Evolutionary conservation across 2,113 vertebrate species (phyloP), one percentile per base, ranked within the genome.

Genomic region (Chionodraco myersi): DNA sequence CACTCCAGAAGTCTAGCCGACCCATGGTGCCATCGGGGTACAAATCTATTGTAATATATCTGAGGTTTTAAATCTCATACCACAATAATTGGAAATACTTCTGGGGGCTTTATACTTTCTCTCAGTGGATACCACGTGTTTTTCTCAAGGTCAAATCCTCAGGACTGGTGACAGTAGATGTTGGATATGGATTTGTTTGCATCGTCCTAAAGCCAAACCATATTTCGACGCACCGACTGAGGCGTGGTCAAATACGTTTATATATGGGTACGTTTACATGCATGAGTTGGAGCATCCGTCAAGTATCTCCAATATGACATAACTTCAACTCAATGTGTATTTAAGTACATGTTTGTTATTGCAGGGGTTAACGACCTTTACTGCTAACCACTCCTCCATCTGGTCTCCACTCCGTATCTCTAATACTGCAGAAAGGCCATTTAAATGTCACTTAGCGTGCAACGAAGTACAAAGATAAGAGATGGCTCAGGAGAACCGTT

Each of bases 391-490:
- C 21, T 54, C n/a, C n/a, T 63, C 57, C 44, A 52, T 61, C 72
- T 79, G 62, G 68, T 60, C 77, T 86, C 84, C 41, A 64, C 68
- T 80, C 36, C 51, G 64, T 49, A 61, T 72, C 62, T 47, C 73
- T 80, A 74, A 84, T 80, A 75, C 67, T 47, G 45, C 67, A 63
- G 75, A 87, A 86, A 92, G 87, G 86, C 52, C 84, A 88, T 78
- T 74, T 77, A 87, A 92, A 91, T 91, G 87, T 84, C 87, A 92
- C 47, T 79, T 53, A 75, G 70, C 1, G 77, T 66, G 49, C 15
- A 16, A 57, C 56, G 47, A 45, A 79, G 77, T 54, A 2, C 60
- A 83, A 80, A 23, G 52, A 67, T 53, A 58, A 59, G 21, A 67
- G 21, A 74, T 60, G 41, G 45, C 23, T 71, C 52, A 71, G n/a